Base-by-base conservation (phyloP, 2,888 invertebrate genomes). In the Parnassius mnemosyne region DNA sequence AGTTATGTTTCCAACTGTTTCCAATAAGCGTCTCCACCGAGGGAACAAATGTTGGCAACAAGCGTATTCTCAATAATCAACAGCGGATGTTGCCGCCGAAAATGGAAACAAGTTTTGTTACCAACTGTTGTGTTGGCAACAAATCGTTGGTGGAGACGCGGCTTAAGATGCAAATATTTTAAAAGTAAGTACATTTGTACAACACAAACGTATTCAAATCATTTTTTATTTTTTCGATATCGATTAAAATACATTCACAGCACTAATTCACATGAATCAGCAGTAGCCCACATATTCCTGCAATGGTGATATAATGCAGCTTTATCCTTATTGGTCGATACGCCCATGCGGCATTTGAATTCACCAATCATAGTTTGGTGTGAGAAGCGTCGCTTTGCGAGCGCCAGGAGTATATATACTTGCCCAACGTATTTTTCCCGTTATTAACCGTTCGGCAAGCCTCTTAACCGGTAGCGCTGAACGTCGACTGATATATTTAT, bases 381-480 rank as follows among this genome's bases (percentile, higher is more conserved):
- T 75, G 73, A 70, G 75, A 77, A 87, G 93, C 92, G 92, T 92
- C 90, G 83, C 73, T 83, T 81, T 84, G 89, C 89, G 87, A 83
- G 81, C 83, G 82, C 79, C 71, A 72, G 67, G 55, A 53, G 69
- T 94, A 94, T 94, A 94, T 89, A 94, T 92, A 88, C 80, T 73
- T 77, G 81, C 75, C 79, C 77, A 85, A 83, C 82, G 80, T 81
- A 76, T 79, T 81, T 85, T 89, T 83, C 78, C 71, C 72, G 72
- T 88, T 89, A 92, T 88, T 88, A 91, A 92, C 92, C 93, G 94
- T 94, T 94, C 92, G 93, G 93, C 91, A 92, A 93, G 92, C 94
- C 93, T 90, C 94, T 93, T 94, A 87, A 91, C 94, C 92, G 94
- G 94, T 93, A 84, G 79, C 83, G 92, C 92, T 87, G 92, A 93